Evolutionary conservation across 2,113 vertebrate species (phyloP), one percentile per base, ranked within the genome.

Genomic region (Pleuronectes platessa): DNA sequence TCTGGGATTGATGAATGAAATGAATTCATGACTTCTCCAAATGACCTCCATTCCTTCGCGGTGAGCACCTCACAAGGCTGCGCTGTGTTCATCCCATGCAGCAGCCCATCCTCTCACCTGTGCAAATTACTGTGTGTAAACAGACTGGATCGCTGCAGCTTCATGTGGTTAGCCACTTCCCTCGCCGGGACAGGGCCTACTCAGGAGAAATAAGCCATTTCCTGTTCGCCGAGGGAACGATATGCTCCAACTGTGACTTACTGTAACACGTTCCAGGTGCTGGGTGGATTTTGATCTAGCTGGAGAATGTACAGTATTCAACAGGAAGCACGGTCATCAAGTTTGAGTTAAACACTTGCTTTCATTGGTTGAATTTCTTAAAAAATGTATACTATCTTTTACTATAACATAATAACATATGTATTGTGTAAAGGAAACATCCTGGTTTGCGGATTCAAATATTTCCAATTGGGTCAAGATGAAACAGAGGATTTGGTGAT

Each of bases 161-260:
- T 91, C 84, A 93, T 92, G 92, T 93, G 92, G 92, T 88, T 82
- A 79, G 88, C 92, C 89, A 89, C 91, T 91, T 92, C 92, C 90
- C 86, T 67, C 27, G 74, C 78, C 76, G 83, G 88, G 86, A 86
- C 79, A 79, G 79, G 61, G 61, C 75, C 89, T 86, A 76, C 86
- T 90, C 77, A 71, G 76, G 77, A 90, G 89, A 90, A 93, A 90
- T 89, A 90, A 89, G 81, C 88, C 76, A 82, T 90, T 92, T 93
- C 92, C 91, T 92, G 84, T 85, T 80, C 72, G 61, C 75, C 18
- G 51, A 87, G 65, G 86, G 64, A 83, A 86, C 73, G 76, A 86
- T 81, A 88, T 72, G 80, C 68, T 66, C 72, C 82, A 9, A 90
- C 92, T 92, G 91, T 85, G 87, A 90, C 80, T 35, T 63, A 71